Percentiles rank a stretch among this genome's conserved stretches.
Evolutionary conservation across 2,113 vertebrate species (phyloP).

Genomic region (Dermatemys mawii): DNA sequence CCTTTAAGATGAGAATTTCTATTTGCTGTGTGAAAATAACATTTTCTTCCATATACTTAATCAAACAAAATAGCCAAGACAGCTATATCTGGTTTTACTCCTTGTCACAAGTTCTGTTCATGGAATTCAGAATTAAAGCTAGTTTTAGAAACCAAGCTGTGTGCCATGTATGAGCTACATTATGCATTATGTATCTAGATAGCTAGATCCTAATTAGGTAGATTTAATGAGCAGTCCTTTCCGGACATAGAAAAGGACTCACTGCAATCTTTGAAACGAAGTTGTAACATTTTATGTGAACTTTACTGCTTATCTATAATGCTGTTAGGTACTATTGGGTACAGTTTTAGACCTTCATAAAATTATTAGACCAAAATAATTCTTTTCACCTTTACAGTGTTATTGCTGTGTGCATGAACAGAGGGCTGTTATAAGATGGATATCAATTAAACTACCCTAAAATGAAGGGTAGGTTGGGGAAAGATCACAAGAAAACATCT

Average conservation of each 20-base stretch:
- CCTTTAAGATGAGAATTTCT: not conserved
- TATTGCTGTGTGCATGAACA: not conserved
- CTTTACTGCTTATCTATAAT: not conserved
- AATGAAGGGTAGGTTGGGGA: not conserved
- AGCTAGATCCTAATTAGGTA: slow-evolving; percentile 5
- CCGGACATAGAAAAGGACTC: not conserved
- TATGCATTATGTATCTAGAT: not conserved
- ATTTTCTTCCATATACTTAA: not conserved
- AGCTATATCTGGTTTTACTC: not conserved
- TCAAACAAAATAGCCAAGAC: not conserved
- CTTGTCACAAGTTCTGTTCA: not conserved
- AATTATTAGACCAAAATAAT: not conserved
- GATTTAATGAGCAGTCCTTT: not conserved
- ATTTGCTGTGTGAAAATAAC: not conserved
- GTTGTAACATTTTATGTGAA: slow-evolving; percentile 25
- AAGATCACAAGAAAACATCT: not conserved
- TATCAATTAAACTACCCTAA: not conserved
- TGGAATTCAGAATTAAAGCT: not conserved
- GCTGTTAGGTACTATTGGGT: not conserved
- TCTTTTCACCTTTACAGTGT: not conserved
- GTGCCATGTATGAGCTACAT: not conserved
- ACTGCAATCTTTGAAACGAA: not conserved
- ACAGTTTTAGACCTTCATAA: not conserved
- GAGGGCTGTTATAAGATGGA: not conserved
- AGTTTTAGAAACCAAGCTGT: not conserved